phyloP scores from a whole-genome alignment of 1,140 invertebrate genomes.

The Phthorimaea operculella region DNA sequence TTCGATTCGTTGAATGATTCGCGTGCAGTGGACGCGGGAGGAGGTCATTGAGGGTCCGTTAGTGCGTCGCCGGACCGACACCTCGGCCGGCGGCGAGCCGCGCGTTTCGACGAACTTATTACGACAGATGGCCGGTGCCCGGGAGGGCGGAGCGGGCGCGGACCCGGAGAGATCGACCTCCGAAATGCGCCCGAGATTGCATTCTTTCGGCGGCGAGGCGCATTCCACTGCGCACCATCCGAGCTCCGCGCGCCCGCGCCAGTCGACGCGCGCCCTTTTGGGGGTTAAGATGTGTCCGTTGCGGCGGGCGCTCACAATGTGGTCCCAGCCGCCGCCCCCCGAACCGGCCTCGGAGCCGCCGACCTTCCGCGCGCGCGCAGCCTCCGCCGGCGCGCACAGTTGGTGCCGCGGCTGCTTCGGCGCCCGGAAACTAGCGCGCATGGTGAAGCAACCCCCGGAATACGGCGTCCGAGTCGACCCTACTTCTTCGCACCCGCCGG shows the following conservation, averaged over 20 bases:
- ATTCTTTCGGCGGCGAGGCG: slow-evolving; percentile 67
- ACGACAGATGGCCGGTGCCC: slow-evolving; percentile 58
- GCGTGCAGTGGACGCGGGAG: slow-evolving; percentile 44
- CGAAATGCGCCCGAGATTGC: slow-evolving; percentile 66
- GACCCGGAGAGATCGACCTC: slow-evolving; percentile 64
- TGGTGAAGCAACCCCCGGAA: slow-evolving; percentile 51
- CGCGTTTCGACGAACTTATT: slow-evolving; percentile 57
- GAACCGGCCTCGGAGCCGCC: slow-evolving; percentile 48
- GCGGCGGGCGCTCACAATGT: slow-evolving; percentile 57
- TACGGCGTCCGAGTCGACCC: slow-evolving; percentile 54
- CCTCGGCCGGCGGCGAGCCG: slow-evolving; percentile 38
- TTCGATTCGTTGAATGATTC: slow-evolving; percentile 39
- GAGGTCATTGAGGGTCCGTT: slow-evolving; percentile 53
- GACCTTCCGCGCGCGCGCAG: slow-evolving; percentile 36
- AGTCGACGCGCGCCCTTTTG: slow-evolving; percentile 66
- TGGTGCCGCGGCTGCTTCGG: slow-evolving; percentile 38
- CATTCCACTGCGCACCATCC: slow-evolving; percentile 62
- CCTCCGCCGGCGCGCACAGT: slow-evolving; percentile 32
- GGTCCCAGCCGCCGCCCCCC: slow-evolving; percentile 55
- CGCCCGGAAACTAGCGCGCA: slow-evolving; percentile 40
- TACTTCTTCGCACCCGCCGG: slow-evolving; percentile 38
- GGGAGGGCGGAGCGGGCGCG: slow-evolving; percentile 53
- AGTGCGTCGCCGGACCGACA: slow-evolving; percentile 37
- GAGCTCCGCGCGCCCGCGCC: slow-evolving; percentile 54
- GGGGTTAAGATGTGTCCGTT: slow-evolving; percentile 67